Conservation (phyloP, 2,797 vertebrate species). For the Thunnus albacares region DNA sequence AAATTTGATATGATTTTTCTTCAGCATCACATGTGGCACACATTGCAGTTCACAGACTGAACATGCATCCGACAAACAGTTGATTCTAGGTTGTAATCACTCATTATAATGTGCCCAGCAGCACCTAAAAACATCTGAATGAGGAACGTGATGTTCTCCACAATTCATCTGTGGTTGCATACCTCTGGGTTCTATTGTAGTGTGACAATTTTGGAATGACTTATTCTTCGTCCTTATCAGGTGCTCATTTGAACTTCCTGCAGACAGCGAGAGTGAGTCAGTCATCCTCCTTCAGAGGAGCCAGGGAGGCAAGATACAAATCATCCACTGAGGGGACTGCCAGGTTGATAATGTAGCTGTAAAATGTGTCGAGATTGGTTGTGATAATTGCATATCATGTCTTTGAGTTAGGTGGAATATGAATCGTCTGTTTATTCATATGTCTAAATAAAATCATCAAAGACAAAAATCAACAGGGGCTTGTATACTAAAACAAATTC, state of each 20-base stretch:
- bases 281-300: slow-evolving; percentile 36
- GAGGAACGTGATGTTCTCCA: slow-evolving; percentile 7
- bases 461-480: neutral
- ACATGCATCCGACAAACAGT: neutral
- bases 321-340: slow-evolving; percentile 41
- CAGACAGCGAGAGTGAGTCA: slow-evolving; percentile 34
- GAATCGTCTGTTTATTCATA: neutral
- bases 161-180: slow-evolving; percentile 9
- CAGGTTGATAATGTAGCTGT: slow-evolving; percentile 47
- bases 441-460: neutral
- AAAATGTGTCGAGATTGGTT: slow-evolving; percentile 38
- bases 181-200: slow-evolving; percentile 14
- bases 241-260: slow-evolving; percentile 43
- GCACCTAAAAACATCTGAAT: slow-evolving; percentile 1
- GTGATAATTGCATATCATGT: slow-evolving; percentile 14
- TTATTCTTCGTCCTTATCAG: slow-evolving; percentile 32
- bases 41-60: neutral
- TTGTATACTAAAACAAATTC: neutral
- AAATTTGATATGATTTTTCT: neutral
- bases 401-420: neutral
- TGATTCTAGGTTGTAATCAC: slow-evolving; percentile 5
- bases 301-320: slow-evolving; percentile 41
- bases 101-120: slow-evolving; percentile 1
- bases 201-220: slow-evolving; percentile 31
- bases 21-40: neutral